phyloP scores from a whole-genome alignment of 1,140 invertebrate species.

The Phortica variegata region DNA sequence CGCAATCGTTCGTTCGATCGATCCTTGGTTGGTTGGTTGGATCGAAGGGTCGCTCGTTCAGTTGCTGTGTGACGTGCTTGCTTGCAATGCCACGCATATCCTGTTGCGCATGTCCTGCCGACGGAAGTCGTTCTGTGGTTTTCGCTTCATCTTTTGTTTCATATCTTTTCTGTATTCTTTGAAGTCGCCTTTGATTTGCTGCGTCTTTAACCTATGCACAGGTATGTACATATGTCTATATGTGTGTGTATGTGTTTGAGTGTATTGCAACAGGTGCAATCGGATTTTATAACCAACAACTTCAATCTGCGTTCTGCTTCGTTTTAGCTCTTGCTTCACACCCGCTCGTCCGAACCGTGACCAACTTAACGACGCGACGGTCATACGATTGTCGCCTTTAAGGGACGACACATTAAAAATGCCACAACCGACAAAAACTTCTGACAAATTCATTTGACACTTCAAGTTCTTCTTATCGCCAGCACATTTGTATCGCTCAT shows the following conservation, averaged over 20 bases:
- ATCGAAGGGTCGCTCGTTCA: conserved; percentile 27
- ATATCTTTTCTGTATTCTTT: too few relatives aligned
- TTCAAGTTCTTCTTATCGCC: conserved; percentile 39
- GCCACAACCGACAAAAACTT: conserved; percentile 9
- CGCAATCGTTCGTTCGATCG: conserved; percentile 17
- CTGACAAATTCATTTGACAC: conserved; percentile 53
- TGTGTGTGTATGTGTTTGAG: neutral
- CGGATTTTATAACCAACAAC: too few relatives aligned
- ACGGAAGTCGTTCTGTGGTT: too few relatives aligned
- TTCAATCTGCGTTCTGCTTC: conserved; percentile 3
- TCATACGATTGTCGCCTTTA: too few relatives aligned
- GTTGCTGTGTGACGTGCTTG: conserved; percentile 9
- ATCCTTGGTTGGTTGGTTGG: conserved; percentile 39
- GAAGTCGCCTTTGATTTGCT: neutral
- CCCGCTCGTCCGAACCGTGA: neutral
- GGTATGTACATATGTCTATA: conserved; percentile 17
- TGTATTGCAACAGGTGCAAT: neutral
- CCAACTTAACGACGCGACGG: conserved; percentile 11
- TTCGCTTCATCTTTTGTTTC: too few relatives aligned
- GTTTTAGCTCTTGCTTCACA: conserved; percentile 4
- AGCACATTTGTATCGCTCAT: too few relatives aligned
- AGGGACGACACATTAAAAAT: neutral
- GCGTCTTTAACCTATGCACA: conserved; percentile 39
- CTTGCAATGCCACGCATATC: conserved; percentile 8
- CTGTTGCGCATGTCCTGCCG: neutral